Base-by-base conservation (phyloP, 2,113 vertebrate genomes). In the Pollachius pollachius region DNA sequence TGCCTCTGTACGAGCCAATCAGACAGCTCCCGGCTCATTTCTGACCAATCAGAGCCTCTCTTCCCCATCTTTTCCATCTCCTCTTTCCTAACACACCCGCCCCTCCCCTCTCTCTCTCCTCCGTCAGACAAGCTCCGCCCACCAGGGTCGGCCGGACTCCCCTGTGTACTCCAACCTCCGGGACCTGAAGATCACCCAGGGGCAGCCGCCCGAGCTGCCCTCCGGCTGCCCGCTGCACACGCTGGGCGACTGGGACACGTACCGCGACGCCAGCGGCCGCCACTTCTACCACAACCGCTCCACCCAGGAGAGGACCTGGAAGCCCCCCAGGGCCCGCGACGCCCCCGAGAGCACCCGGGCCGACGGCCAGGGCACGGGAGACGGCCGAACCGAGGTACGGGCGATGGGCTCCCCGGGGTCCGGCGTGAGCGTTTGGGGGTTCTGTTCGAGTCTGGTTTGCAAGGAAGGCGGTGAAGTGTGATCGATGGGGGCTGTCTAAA, bases 281-380 rank as follows among this genome's bases (percentile, higher is more conserved):
- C 93, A 88, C 85, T 98, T 91, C 88, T 99, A 98, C 90, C 95
- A 92, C 88, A 96, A 98, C 91, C 94, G 91, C 82, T 78, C 88
- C 87, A 96, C 95, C 17, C 96, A 95, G 77, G 97, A 98, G 63
- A 92, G 94, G 79, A 97, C 95, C 19, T 99, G 96, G 96, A 98
- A 99, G 73, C 96, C 96, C 0, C 97, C 96, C 0, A 93, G 96
- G 2, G 92, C 92, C 79, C 86, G 90, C 63, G 95, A 97, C 68
- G 23, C 91, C 70, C 91, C 86, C 62, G 78, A 81, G 5, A 76
- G 67, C 70, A 70, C 56, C 37, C 73, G 92, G 78, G 93, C 90
- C 72, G 95, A 96, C 48, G 79, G 86, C 75, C 84, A 92, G 58
- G 92, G 82, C 78, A 73, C 91, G 17, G 92, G 90, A 72, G 95